These are phyloP conservation scores for Vidua chalybeata DNA, from an alignment of 2,113 vertebrate species.

Conservation along the genomic window DNA sequence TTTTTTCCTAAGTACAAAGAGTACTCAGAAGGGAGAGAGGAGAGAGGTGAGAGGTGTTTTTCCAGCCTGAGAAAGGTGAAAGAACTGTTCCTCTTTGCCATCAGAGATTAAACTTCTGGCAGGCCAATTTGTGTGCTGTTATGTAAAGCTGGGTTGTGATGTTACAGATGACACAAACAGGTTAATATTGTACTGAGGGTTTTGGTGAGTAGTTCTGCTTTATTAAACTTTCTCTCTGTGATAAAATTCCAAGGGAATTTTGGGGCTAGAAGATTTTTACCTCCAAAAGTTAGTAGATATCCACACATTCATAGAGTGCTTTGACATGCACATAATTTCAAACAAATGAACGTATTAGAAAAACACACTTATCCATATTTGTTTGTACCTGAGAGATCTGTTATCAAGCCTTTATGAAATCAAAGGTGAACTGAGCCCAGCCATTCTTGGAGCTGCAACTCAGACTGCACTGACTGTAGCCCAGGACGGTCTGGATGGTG, in stretches of 20 bases:
- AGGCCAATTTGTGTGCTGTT: not conserved
- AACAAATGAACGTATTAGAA: not conserved
- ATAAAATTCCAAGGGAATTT: constrained; percentile 42
- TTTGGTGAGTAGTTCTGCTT: constrained; percentile 44
- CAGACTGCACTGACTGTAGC: not conserved
- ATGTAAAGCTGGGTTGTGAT: not conserved
- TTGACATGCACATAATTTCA: not conserved
- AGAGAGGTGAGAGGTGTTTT: constrained; percentile 49
- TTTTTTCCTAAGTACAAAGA: constrained; percentile 55
- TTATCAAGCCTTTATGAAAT: not conserved
- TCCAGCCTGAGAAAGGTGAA: constrained; percentile 48
- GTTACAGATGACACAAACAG: constrained; percentile 43
- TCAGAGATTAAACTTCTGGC: not conserved
- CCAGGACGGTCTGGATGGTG: not conserved
- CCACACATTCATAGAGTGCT: not conserved
- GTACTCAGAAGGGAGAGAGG: constrained; percentile 26
- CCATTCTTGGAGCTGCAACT: not conserved
- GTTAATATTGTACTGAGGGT: constrained; percentile 17
- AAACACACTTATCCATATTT: not conserved
- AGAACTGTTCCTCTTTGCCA: not conserved
- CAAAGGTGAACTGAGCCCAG: not conserved
- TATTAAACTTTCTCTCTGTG: constrained; percentile 52
- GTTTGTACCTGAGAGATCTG: not conserved
- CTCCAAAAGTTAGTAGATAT: constrained; percentile 44
- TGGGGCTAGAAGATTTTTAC: constrained; percentile 39